Base-by-base conservation (phyloP, 2,797 vertebrate genomes). In the Lepidocolaptes lacrymiger region DNA sequence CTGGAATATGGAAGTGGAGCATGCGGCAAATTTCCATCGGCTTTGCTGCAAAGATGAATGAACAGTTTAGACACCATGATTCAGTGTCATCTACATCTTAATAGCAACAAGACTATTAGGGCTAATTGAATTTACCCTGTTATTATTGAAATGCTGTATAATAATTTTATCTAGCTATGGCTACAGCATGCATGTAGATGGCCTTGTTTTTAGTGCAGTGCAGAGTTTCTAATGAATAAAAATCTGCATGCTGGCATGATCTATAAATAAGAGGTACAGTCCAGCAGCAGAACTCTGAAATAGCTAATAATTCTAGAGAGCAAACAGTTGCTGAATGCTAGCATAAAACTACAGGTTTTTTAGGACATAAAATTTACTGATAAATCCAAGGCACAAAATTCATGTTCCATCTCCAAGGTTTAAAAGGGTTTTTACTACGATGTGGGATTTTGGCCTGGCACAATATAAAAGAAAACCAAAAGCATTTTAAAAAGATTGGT, bases 131-230 rank as follows among this genome's bases (percentile, higher is more conserved):
- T 94, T 85, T 95, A 51, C 23, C 51, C n/a, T 74, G 36, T 22
- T 94, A 85, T 93, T 91, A 89, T 9, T 91, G 56, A 95, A 96
- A 96, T 76, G 34, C 10, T 85, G 12, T 69, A 71, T 73, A 78
- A 59, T 80, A 85, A 85, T 91, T 94, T 86, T 56, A 81, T 55
- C 66, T 69, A 84, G 72, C 48, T 78, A 43, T 63, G 61, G 51
- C 46, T 85, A 76, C 49, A 79, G 10, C 46, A 68, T 78, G 34
- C 28, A 66, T 89, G 69, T 30, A 63, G 66, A 89, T 91, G 34
- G 61, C 32, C n/a, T 69, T 78, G 75, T 83, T 96, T 94, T 79
- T 62, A 94, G 68, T 64, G 71, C 41, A 86, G 32, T 56, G 30
- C 21, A 73, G 21, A 46, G 34, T 73, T 87, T 69, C 48, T 91